phyloP scores from a whole-genome alignment of 2,888 invertebrate species.

The Hyposoter didymator region DNA sequence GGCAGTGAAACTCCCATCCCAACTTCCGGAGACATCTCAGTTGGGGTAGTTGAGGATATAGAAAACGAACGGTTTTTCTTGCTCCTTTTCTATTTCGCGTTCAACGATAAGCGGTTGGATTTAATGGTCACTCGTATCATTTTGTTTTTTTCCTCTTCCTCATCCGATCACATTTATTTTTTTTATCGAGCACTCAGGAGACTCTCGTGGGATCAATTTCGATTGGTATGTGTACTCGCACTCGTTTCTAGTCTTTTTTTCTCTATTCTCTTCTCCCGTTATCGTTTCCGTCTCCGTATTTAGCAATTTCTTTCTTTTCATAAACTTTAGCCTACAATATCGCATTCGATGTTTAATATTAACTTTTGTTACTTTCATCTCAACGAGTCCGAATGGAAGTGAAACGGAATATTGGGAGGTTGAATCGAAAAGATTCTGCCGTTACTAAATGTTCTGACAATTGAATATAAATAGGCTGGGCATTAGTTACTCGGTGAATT shows the following conservation, averaged over 20 bases:
- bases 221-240: constrained; percentile 16
- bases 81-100: constrained; percentile 43
- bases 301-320: constrained; percentile 22
- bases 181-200: constrained; percentile 50
- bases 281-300: neutral
- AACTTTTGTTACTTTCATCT: neutral
- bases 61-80: constrained; percentile 31
- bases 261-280: neutral
- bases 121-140: constrained; percentile 55
- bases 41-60: constrained; percentile 26
- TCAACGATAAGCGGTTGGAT: constrained; percentile 56
- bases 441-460: neutral
- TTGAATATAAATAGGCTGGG: neutral
- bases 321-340: neutral
- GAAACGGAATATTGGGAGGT: neutral
- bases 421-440: neutral
- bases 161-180: constrained; percentile 49
- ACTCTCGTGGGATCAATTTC: constrained; percentile 43
- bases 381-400: neutral
- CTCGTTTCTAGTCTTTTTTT: constrained; percentile 11
- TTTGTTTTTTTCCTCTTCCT: constrained; percentile 29
- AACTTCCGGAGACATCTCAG: constrained; percentile 50
- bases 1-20: constrained; percentile 42
- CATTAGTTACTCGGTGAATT: neutral
- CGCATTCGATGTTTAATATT: neutral